Conservation (phyloP, 1,140 invertebrate genomes). For the Chionoecetes opilio region DNA sequence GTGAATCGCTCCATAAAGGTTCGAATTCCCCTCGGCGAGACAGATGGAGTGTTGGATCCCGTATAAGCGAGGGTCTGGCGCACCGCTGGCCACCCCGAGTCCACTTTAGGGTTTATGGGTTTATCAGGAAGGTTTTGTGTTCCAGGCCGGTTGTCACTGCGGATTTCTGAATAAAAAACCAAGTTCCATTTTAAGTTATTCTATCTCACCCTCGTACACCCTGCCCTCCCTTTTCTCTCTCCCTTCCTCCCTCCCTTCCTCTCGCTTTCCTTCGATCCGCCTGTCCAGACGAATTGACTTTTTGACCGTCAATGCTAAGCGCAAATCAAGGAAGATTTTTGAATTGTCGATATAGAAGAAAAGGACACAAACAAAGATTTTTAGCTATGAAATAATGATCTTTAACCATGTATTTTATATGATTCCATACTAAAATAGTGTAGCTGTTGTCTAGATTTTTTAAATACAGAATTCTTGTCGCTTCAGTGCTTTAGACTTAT, state of each 20-base stretch:
- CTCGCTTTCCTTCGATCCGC: neutral
- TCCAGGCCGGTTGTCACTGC: constrained; percentile 74
- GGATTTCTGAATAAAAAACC: constrained; percentile 68
- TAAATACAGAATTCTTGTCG: too few species aligned
- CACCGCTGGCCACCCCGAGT: constrained; percentile 40
- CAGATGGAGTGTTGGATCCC: constrained; percentile 24
- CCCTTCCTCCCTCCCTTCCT: constrained; percentile 29
- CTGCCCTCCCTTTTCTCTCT: neutral
- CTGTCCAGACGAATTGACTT: constrained; percentile 38
- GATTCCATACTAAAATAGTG: too few species aligned
- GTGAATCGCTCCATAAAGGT: constrained; percentile 7
- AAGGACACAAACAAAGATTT: too few species aligned
- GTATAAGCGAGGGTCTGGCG: constrained; percentile 16
- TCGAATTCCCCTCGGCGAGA: neutral
- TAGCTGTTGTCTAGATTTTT: too few species aligned
- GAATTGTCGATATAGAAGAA: too few species aligned
- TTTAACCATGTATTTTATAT: too few species aligned
- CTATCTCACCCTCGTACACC: constrained; percentile 43
- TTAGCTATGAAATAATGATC: too few species aligned
- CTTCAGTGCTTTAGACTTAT: too few species aligned
- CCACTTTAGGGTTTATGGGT: constrained; percentile 71
- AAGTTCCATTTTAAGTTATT: constrained; percentile 63
- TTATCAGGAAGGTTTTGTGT: constrained; percentile 61
- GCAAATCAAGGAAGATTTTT: neutral
- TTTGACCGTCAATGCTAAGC: neutral